phyloP scores from a whole-genome alignment of 2,113 vertebrate genomes.

The Abramis brama region DNA sequence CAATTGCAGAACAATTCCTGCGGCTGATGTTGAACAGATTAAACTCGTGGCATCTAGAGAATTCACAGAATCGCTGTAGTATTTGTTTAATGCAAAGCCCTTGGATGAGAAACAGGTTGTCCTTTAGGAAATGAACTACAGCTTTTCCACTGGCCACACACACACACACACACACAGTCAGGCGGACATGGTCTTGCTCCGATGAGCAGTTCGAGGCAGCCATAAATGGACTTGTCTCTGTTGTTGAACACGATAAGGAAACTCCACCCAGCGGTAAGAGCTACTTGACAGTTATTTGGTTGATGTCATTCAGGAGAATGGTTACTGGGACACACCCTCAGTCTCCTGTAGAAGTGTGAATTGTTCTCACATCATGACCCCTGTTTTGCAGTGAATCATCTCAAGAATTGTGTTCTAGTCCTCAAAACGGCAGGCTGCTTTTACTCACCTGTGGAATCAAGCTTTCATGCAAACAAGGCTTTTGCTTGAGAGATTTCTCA shows the following conservation, averaged over 20 bases:
- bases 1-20: not conserved
- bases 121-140: conserved; percentile 2
- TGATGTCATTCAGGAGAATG: conserved; percentile 16
- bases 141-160: conserved; percentile 11
- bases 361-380: not conserved
- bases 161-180: not conserved
- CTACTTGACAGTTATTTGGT: conserved; percentile 15
- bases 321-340: not conserved
- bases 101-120: conserved; percentile 2
- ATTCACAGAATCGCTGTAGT: conserved; percentile 12
- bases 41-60: not conserved
- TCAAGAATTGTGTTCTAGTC: not conserved
- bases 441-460: not conserved
- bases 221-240: conserved; percentile 38
- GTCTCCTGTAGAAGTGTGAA: not conserved
- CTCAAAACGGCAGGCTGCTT: not conserved
- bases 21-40: not conserved
- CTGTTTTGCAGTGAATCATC: not conserved
- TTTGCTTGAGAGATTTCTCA: not conserved
- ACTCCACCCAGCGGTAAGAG: conserved; percentile 12
- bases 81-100: conserved; percentile 15
- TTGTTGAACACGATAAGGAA: conserved; percentile 17
- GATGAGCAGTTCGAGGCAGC: conserved; percentile 21
- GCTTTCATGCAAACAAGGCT: not conserved
- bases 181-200: not conserved